Evolutionary conservation across 1,140 invertebrate species (phyloP), one percentile per base, ranked within the genome.

Genomic region (Cydia splendana): DNA sequence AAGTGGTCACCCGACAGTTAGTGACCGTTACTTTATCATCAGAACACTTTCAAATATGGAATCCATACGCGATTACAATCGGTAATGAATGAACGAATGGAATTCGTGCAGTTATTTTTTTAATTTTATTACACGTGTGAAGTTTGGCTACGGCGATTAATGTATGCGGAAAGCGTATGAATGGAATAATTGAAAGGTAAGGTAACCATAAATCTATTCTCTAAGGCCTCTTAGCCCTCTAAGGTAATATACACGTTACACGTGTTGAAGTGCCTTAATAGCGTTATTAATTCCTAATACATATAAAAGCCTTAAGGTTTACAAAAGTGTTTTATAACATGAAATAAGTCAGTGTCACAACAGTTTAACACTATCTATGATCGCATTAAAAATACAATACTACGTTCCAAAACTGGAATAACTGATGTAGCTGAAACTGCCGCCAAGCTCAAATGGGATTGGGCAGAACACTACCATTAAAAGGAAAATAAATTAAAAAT

Each of bases 41-140:
- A 81, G 30, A 76, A 67, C 67, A 79, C 81, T 81, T 83, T 82
- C 81, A 75, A 80, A 82, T 78, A 82, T 79, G 77, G 79, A 79
- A 75, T 76, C 45, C 71, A 71, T 76, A 77, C 75, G 78, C 78
- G 78, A 80, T 81, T 79, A 78, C 65, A 78, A 78, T 81, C 71
- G 24, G 42, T 75, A 78, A 78, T 80, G 74, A 71, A 67, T 30
- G 78, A 65, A 76, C 48, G 30, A 71, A 71, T 71, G 67, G 67
- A 42, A 71, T 45, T 71, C 67, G 34, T 38, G 67, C 67, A 18
- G 67, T 42, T 38, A 45, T 38, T 71, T 42, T 71, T 71, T 69
- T 30, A 34, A 15, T 69, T 71, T 42, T 45, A 71, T 71, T 71
- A 71, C 15, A 42, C 67, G 67, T 42, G 67, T 38, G 67, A 45